Evolutionary conservation across 2,113 vertebrate genomes (phyloP), one percentile per base, ranked within the genome.

Genomic region (Anolis sagrei): DNA sequence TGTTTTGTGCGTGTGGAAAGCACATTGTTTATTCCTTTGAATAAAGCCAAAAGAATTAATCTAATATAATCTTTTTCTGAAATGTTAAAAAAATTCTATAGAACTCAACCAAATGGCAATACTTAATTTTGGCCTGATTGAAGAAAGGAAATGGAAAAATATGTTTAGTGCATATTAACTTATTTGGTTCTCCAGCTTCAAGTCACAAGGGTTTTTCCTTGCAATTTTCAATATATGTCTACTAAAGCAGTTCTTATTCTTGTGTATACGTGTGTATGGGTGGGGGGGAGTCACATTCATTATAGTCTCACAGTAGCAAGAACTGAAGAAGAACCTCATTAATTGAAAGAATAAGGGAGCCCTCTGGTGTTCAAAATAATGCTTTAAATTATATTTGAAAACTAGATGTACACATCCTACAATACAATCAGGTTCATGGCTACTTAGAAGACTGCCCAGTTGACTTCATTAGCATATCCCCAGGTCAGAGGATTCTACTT

Each of bases 221-320:
- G 34, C 78, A 81, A 64, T 80, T 86, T 73, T 80, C 77, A 86
- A 86, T 80, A 69, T 84, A 80, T 81, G 78, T 81, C 84, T 86
- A 64, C 39, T 86, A 80, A 81, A 86, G 78, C 70, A 75, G 54
- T 74, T 75, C 58, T 86, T 86, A 74, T 39, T 81, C 69, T 80
- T 80, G 23, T 68, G 25, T 19, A n/a, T n/a, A n/a, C n/a, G 61
- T 64, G 61, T 44, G 61, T 64, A 48, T 7, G 49, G 0, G n/a
- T 76, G 39, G 51, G 5, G 62, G 23, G 9, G 77, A 23, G 32
- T 83, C 7, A 0, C 34, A 61, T 39, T 72, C 58, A 51, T 76
- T 79, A 76, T 77, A 84, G 51, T 62, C 32, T 9, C 23, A 34
- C 5, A 68, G 2, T 32, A 76, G 74, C 34, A 29, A 72, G 69